Percentiles rank a stretch among this genome's conserved stretches.
Evolutionary conservation across 1,140 invertebrate species (phyloP).

Genomic region (Eumeta japonica): DNA sequence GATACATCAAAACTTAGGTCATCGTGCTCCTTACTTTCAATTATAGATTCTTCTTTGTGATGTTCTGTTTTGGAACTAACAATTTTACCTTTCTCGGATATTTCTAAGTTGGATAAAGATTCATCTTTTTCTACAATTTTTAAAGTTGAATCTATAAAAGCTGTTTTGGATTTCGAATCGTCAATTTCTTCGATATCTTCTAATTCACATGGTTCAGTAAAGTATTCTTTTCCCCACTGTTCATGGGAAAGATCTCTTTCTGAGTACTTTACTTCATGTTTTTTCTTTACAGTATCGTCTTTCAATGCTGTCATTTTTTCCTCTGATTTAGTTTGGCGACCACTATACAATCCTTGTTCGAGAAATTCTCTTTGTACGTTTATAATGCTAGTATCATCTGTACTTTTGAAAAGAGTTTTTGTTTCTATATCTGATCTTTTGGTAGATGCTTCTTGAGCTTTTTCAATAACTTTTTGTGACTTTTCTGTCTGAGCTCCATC

Average conservation of each 20-base stretch:
- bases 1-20: slow-evolving; percentile 54
- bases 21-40: slow-evolving; percentile 56
- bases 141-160: slow-evolving; percentile 42
- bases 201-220: slow-evolving; percentile 49
- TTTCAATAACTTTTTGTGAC: slow-evolving; percentile 48
- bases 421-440: slow-evolving; percentile 50
- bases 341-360: slow-evolving; percentile 50
- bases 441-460: slow-evolving; percentile 47
- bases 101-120: slow-evolving; percentile 40
- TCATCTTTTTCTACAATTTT: slow-evolving; percentile 55
- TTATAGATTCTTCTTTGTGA: slow-evolving; percentile 53
- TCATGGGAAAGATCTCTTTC: slow-evolving; percentile 55
- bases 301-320: slow-evolving; percentile 54
- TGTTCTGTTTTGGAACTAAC: slow-evolving; percentile 49
- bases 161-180: slow-evolving; percentile 35
- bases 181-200: slow-evolving; percentile 45
- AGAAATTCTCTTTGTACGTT: slow-evolving; percentile 49
- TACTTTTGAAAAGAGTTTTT: slow-evolving; percentile 47
- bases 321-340: slow-evolving; percentile 55
- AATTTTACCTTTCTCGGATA: slow-evolving; percentile 52
- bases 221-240: slow-evolving; percentile 58
- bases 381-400: slow-evolving; percentile 42
- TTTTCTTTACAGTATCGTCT: slow-evolving; percentile 52
- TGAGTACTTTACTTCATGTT: slow-evolving; percentile 53
- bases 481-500: slow-evolving; percentile 52